Evolutionary conservation across 2,113 vertebrate genomes (phyloP).

Genomic region (Toxostoma redivivum): DNA sequence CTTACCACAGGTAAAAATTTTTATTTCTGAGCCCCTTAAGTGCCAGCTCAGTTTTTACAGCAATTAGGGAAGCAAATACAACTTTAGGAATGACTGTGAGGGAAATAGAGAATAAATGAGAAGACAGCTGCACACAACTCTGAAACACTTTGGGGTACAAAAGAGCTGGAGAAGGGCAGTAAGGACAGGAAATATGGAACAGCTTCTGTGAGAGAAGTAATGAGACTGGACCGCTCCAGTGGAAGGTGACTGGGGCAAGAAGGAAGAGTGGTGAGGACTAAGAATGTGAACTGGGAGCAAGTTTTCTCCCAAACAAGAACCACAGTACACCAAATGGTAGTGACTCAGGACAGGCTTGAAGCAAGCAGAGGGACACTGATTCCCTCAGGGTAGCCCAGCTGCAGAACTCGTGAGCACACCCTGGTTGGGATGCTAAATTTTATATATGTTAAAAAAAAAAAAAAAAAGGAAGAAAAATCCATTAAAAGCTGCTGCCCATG

Average conservation of each 20-base stretch:
- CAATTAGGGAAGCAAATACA: neutral
- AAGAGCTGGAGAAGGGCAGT: neutral
- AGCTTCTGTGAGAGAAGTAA: neutral
- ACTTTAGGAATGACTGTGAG: neutral
- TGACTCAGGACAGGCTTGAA: neutral
- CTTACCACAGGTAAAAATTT: neutral
- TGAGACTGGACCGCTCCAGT: neutral
- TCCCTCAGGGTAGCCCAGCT: neutral
- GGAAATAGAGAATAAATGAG: neutral
- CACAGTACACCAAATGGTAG: neutral
- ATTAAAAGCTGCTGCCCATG: neutral
- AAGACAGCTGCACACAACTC: neutral
- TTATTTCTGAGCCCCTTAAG: neutral
- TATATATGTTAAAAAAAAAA: neutral
- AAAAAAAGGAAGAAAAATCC: neutral
- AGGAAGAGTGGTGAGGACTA: neutral
- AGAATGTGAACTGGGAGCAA: neutral
- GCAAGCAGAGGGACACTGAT: neutral
- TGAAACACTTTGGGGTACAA: neutral
- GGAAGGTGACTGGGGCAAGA: neutral
- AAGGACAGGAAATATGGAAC: neutral
- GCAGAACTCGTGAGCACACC: neutral
- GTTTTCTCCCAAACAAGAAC: neutral
- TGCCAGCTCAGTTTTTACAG: neutral
- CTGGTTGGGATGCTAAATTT: neutral